Evolutionary conservation across 2,888 invertebrate genomes (phyloP), one percentile per base, ranked within the genome.

Genomic region (Druceiella hillmani): DNA sequence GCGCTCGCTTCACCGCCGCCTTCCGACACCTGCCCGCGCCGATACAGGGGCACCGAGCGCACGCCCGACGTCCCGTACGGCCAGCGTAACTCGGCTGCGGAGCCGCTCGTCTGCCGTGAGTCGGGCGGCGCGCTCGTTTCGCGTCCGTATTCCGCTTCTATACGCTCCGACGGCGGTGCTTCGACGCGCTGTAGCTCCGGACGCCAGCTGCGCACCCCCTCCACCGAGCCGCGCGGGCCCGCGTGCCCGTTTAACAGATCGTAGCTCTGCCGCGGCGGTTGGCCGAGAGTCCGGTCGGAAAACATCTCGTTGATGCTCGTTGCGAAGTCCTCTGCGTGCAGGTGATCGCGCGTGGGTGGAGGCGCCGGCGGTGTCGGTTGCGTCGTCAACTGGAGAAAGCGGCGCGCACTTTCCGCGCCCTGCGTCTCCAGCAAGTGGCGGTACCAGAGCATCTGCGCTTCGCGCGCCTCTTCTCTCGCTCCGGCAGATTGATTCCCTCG

Each of bases 371-470:
- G n/a, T n/a, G n/a, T n/a, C n/a, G n/a, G n/a, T n/a, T 64, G 62
- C 5, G 59, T 54, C 20, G 67, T 44, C 41, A 66, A 54, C 33
- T 66, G 63, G 3, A 65, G 66, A 48, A 74, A 77, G 52, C 74
- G 75, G 44, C 69, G 71, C 2, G 77, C 77, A 2, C 74, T 71
- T 34, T 76, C 76, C 24, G 67, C 58, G 0, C 78, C 78, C 33
- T 69, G 65, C 2, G 65, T 65, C 40, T 75, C 74, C 17, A 72
- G 52, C 15, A 78, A 55, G 45, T 75, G 75, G 13, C 70, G 57
- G 48, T 74, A 78, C 78, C 78, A 78, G 44, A 70, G 66, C 32
- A 67, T 58, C 50, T 74, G 74, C 45, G 62, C 61, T 41, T 65
- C n/a, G 64, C 49, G 66, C 68, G 15, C 75, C 68, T 44, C 75